A percentile compares a stretch with the other conserved stretches of the same genome.
Evolutionary conservation across 2,113 vertebrate species (phyloP).

Genomic region (Callithrix jacchus): DNA sequence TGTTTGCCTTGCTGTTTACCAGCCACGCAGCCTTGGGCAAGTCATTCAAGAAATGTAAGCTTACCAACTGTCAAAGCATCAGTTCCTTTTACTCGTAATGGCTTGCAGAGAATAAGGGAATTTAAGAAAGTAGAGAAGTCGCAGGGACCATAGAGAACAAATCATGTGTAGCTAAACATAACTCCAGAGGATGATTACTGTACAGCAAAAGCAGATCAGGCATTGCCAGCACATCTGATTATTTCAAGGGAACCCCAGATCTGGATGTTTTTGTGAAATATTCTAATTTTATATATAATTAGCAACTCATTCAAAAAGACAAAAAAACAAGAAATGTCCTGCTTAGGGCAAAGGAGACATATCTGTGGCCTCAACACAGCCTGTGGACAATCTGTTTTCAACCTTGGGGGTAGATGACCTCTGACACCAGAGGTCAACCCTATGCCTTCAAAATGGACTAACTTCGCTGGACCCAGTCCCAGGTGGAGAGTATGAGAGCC

Average conservation of each 20-base stretch:
- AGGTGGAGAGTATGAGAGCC: not conserved
- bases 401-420: not conserved
- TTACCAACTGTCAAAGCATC: not conserved
- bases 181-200: not conserved
- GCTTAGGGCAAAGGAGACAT: not conserved
- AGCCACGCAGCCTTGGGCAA: not conserved
- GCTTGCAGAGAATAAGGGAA: not conserved
- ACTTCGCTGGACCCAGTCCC: not conserved
- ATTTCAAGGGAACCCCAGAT: conserved; percentile 22
- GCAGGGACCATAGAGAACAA: not conserved
- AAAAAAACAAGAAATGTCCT: not conserved
- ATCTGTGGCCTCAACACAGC: not conserved
- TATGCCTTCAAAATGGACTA: not conserved
- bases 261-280: conserved; percentile 32
- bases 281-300: conserved; percentile 33
- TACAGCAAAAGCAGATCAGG: not conserved
- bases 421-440: not conserved
- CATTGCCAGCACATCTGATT: not conserved
- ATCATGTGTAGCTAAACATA: not conserved
- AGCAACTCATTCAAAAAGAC: not conserved
- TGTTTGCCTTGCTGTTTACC: not conserved
- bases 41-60: not conserved
- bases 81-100: not conserved
- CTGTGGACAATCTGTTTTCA: not conserved
- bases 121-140: not conserved